Conservation (phyloP, 2,888 invertebrate species). For the Mayetiola destructor region DNA sequence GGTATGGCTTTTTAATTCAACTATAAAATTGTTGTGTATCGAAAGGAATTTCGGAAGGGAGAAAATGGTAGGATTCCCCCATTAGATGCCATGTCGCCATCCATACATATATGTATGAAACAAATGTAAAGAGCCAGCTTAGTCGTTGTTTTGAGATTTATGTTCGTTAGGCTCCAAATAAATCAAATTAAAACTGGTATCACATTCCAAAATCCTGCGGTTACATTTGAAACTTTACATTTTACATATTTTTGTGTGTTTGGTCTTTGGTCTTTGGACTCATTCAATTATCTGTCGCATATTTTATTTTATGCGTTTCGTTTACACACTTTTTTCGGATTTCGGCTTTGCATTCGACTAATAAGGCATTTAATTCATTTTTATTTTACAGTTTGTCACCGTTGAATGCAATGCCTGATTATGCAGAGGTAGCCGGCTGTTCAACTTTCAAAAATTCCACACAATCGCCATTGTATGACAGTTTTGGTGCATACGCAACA, state of each 20-base stretch:
- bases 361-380: too few species aligned
- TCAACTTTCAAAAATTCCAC: slow-evolving; percentile 35
- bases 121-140: not conserved
- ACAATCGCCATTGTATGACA: slow-evolving; percentile 28
- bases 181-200: slow-evolving; percentile 10
- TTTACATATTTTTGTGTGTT: too few species aligned
- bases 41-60: not conserved
- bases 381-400: slow-evolving; percentile 34
- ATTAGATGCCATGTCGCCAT: slow-evolving; percentile 5
- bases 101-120: slow-evolving; percentile 2
- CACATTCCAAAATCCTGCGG: not conserved
- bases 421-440: slow-evolving; percentile 35
- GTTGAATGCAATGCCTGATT: slow-evolving; percentile 37
- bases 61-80: not conserved
- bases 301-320: too few species aligned
- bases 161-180: slow-evolving; percentile 8
- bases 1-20: not conserved
- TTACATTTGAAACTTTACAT: too few species aligned
- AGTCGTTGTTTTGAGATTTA: not conserved
- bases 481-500: slow-evolving; percentile 35
- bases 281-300: too few species aligned
- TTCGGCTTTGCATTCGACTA: too few species aligned
- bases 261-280: too few species aligned
- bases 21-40: not conserved
- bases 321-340: too few species aligned